phyloP scores from a whole-genome alignment of 1,140 invertebrate species.

The Delia radicum region DNA sequence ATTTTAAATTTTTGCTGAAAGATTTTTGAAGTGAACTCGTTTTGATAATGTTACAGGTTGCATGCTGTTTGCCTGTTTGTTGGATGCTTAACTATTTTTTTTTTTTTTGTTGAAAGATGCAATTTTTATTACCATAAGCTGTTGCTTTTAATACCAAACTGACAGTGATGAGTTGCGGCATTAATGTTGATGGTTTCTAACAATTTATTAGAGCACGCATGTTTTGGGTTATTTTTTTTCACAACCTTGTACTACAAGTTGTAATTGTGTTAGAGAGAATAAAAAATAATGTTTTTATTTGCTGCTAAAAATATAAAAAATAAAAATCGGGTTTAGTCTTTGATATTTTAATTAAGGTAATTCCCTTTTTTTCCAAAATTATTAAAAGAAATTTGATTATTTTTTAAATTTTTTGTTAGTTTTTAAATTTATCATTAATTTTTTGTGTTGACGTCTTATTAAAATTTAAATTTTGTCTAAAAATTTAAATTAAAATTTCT shows the following conservation, averaged over 20 bases:
- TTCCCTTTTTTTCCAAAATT: too few relatives aligned
- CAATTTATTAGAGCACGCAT: constrained; percentile 24
- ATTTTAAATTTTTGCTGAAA: too few relatives aligned
- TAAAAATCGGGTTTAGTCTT: neutral
- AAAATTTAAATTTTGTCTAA: neutral
- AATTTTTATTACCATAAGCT: constrained; percentile 17
- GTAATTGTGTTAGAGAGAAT: neutral
- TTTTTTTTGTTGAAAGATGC: neutral
- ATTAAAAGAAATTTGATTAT: too few relatives aligned
- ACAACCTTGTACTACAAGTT: constrained; percentile 1
- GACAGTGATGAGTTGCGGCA: constrained; percentile 24
- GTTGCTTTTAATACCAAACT: constrained; percentile 16
- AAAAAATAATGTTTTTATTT: neutral
- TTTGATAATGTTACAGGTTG: constrained; percentile 23
- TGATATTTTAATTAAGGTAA: neutral
- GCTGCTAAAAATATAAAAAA: neutral
- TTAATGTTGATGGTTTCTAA: constrained; percentile 23
- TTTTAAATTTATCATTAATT: too few relatives aligned
- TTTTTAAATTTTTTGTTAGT: too few relatives aligned
- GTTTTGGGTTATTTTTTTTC: neutral
- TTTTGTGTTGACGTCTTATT: neutral
- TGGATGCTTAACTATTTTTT: constrained; percentile 6
- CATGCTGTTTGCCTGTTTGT: constrained; percentile 6
- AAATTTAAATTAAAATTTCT: neutral
- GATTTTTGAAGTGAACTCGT: constrained; percentile 16